phyloP scores from a whole-genome alignment of 2,113 vertebrate species.

The Calonectris borealis region DNA sequence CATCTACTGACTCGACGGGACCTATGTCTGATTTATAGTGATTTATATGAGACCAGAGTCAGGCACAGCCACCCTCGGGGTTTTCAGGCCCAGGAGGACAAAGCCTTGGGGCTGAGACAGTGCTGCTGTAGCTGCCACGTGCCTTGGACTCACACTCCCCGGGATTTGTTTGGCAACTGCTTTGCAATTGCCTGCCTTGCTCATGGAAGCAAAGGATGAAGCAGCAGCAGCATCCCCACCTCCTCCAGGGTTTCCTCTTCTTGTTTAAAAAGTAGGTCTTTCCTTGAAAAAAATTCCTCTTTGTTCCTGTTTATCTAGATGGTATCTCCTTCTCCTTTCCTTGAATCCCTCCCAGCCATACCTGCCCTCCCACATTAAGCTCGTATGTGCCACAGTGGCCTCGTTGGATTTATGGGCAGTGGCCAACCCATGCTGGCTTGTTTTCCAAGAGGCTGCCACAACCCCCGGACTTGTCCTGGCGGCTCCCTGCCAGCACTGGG shows the following conservation, averaged over 20 bases:
- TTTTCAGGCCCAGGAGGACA: neutral
- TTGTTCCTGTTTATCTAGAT: neutral
- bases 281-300: neutral
- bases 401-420: neutral
- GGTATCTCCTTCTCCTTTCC: neutral
- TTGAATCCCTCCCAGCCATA: neutral
- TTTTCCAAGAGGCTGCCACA: neutral
- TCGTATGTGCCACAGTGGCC: rapidly evolving
- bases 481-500: neutral
- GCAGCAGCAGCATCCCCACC: neutral
- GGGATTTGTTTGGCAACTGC: neutral
- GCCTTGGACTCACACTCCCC: neutral
- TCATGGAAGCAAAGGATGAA: neutral
- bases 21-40: neutral
- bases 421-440: neutral
- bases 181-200: neutral
- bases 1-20: neutral
- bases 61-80: neutral
- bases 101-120: rapidly evolving
- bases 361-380: neutral
- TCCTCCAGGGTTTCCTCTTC: neutral
- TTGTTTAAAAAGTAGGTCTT: neutral
- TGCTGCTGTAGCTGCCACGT: neutral
- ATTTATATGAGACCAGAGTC: neutral
- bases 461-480: neutral